phyloP scores from a whole-genome alignment of 2,797 vertebrate genomes.

The Pangasius larnaudii region DNA sequence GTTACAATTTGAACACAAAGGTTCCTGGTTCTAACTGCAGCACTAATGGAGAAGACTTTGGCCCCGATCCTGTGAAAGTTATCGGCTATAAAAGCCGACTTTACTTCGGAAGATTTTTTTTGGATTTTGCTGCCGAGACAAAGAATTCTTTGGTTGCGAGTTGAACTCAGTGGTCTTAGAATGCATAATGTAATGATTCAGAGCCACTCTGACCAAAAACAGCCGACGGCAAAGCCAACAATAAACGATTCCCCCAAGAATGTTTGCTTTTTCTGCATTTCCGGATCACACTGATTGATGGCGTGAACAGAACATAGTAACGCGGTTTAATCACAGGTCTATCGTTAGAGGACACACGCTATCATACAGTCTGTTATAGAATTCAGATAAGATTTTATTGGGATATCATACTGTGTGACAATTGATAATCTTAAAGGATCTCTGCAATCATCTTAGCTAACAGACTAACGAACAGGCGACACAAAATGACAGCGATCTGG shows the following conservation, averaged over 20 bases:
- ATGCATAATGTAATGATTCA: not conserved
- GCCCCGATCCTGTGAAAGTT: not conserved
- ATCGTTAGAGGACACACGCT: not conserved
- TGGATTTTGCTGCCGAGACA: not conserved
- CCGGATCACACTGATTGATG: not conserved
- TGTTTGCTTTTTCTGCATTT: not conserved
- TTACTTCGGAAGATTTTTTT: not conserved
- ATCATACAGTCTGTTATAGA: not conserved
- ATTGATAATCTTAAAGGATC: no score
- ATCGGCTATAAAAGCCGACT: not conserved
- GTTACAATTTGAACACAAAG: not conserved
- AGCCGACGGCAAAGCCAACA: not conserved
- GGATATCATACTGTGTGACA: no score
- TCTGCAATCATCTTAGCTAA: not conserved
- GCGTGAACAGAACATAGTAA: not conserved
- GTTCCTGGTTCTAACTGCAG: conserved; percentile 1
- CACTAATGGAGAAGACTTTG: not conserved
- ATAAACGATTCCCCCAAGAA: not conserved
- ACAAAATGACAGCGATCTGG: not conserved
- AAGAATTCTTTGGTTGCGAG: not conserved
- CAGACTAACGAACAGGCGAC: not conserved
- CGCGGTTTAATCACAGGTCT: not conserved
- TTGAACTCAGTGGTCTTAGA: not conserved
- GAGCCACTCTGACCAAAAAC: not conserved
- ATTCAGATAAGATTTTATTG: not conserved